phyloP scores from a whole-genome alignment of 2,888 invertebrate genomes.

The Drosophila buzzatii region DNA sequence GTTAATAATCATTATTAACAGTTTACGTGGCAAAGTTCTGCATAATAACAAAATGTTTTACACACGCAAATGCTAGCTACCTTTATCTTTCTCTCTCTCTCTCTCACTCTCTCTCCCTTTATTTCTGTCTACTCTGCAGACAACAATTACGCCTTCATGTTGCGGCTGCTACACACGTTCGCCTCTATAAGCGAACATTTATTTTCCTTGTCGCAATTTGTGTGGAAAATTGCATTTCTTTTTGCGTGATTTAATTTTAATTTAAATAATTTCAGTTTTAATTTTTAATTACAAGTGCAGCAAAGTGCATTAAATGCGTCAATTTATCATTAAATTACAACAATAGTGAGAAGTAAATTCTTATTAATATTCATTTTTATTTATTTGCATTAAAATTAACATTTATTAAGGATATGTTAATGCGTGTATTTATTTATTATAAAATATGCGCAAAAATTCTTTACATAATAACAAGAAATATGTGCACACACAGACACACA shows the following conservation, averaged over 20 bases:
- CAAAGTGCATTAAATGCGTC: background rate
- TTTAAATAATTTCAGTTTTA: constrained; percentile 10
- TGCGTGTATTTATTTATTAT: background rate
- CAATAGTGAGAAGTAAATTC: background rate
- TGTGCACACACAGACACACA: background rate
- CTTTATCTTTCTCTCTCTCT: too few relatives aligned
- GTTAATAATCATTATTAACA: constrained; percentile 72
- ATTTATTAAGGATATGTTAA: background rate
- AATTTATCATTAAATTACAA: background rate
- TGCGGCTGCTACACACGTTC: constrained; percentile 9
- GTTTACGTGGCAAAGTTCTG: constrained; percentile 50
- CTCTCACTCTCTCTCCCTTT: too few relatives aligned
- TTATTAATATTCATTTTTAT: background rate
- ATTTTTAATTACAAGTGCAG: background rate
- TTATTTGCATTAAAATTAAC: background rate
- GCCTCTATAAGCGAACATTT: background rate
- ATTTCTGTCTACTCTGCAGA: background rate
- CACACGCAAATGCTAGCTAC: constrained; percentile 10
- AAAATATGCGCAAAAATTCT: background rate
- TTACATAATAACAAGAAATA: constrained; percentile 10
- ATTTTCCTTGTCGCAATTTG: background rate
- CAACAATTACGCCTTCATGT: constrained; percentile 20
- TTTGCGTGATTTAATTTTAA: constrained; percentile 20
- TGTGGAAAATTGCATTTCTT: constrained; percentile 4
- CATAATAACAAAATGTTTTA: constrained; percentile 50